Conservation (phyloP, 2,113 vertebrate species). For the Danio rerio region DNA sequence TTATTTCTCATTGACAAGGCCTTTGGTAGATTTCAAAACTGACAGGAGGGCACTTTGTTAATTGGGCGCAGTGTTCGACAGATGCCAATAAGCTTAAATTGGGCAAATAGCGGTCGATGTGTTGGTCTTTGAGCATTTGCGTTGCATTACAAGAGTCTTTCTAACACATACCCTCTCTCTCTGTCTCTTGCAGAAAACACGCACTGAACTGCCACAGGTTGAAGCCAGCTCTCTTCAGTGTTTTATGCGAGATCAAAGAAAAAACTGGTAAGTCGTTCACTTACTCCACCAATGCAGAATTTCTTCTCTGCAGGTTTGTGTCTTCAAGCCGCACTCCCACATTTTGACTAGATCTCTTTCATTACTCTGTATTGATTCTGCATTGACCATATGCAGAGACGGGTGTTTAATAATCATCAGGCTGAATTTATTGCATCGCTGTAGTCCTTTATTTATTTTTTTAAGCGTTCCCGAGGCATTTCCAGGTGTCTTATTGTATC, state of each 20-base stretch:
- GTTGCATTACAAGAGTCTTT: conserved; percentile 60
- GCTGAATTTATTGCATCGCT: not conserved
- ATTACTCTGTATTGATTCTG: conserved; percentile 44
- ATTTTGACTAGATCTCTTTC: not conserved
- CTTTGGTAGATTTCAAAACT: not conserved
- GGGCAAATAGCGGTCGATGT: conserved; percentile 12
- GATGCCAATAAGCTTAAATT: conserved; percentile 4
- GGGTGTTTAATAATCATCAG: conserved; percentile 35
- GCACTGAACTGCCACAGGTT: conserved; percentile 92
- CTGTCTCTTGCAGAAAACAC: conserved; percentile 80
- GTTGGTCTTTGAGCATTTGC: conserved; percentile 56
- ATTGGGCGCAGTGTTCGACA: not conserved
- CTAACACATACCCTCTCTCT: conserved; percentile 21
- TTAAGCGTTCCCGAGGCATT: not conserved
- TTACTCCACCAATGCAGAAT: conserved; percentile 22
- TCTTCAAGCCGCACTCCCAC: not conserved
- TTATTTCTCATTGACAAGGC: not conserved
- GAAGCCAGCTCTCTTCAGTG: conserved; percentile 92
- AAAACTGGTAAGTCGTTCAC: conserved; percentile 84
- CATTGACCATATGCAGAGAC: conserved; percentile 50
- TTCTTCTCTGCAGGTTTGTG: not conserved
- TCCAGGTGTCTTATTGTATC: conserved; percentile 21
- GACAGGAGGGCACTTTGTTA: conserved; percentile 13
- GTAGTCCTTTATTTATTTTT: not conserved
- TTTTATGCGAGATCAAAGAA: conserved; percentile 94